Conservation (phyloP, 2,888 invertebrate species). For the Petrolisthes cinctipes region DNA sequence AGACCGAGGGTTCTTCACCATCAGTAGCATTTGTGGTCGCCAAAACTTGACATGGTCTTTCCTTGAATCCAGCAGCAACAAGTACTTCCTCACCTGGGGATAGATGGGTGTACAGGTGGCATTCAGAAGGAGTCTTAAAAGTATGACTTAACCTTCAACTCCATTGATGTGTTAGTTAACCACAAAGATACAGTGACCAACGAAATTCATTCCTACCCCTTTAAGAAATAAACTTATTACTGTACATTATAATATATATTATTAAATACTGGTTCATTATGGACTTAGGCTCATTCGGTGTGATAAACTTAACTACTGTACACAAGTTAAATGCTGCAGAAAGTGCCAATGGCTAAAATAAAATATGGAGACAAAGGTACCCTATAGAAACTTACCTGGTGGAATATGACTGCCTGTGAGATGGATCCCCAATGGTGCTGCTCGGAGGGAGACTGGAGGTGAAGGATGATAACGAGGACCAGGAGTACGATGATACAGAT, state of each 20-base stretch:
- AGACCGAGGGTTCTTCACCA: constrained; percentile 91
- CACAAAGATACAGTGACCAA: too few species aligned
- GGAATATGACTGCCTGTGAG: constrained; percentile 98
- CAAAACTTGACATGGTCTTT: constrained; percentile 99
- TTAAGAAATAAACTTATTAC: too few species aligned
- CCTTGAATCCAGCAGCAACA: constrained; percentile 92
- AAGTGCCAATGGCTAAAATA: too few species aligned
- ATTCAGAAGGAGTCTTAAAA: background rate
- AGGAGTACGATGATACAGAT: constrained; percentile 88
- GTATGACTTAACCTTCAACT: too few species aligned
- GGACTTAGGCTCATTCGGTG: too few species aligned
- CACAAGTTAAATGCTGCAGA: too few species aligned
- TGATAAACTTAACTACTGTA: too few species aligned
- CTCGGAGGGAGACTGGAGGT: constrained; percentile 85
- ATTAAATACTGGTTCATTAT: too few species aligned
- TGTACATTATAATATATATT: too few species aligned
- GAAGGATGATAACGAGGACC: constrained; percentile 87
- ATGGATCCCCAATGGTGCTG: constrained; percentile 94
- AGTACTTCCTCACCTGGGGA: constrained; percentile 88
- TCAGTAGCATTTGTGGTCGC: constrained; percentile 94
- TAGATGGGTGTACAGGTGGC: constrained; percentile 29
- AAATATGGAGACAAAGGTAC: too few species aligned
- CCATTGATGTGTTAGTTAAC: too few species aligned
- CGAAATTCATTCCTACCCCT: too few species aligned
- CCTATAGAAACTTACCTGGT: constrained; percentile 78